Percentiles rank a stretch among this genome's conserved stretches.
Evolutionary conservation across 2,888 invertebrate species (phyloP).

Genomic region (Muscina levida): DNA sequence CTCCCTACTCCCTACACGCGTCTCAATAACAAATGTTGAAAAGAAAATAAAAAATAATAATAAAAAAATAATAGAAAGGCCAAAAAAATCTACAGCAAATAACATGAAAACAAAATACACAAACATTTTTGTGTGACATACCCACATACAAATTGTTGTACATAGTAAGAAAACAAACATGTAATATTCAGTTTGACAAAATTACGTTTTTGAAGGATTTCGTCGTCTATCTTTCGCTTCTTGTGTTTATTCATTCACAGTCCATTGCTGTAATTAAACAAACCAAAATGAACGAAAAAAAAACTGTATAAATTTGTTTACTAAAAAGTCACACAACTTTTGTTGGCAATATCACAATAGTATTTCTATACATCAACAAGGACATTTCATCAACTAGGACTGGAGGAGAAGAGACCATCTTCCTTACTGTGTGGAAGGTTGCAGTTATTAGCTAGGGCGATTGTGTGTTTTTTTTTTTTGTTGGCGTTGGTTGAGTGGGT

Average conservation of each 20-base stretch:
- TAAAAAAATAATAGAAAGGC: constrained; percentile 6
- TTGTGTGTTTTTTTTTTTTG: too few species aligned
- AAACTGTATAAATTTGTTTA: too few species aligned
- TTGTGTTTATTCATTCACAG: background rate
- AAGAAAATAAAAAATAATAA: constrained; percentile 8
- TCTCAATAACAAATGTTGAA: too few species aligned
- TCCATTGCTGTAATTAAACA: constrained; percentile 11
- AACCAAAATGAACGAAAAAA: too few species aligned
- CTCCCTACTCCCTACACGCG: too few species aligned
- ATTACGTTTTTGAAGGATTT: background rate
- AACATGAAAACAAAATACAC: background rate
- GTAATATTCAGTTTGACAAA: constrained; percentile 32
- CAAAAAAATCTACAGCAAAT: background rate
- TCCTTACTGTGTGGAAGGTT: background rate
- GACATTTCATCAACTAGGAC: constrained; percentile 18
- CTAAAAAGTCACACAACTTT: background rate
- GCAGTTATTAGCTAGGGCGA: too few species aligned
- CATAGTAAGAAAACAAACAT: constrained; percentile 28
- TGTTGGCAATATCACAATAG: background rate
- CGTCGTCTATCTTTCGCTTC: background rate
- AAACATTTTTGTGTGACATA: constrained; percentile 13
- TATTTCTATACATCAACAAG: background rate
- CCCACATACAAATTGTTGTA: constrained; percentile 23
- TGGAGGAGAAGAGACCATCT: background rate
- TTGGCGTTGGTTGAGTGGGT: too few species aligned